A percentile compares a stretch with the other conserved stretches of the same genome.
phyloP scores from a whole-genome alignment of 2,888 invertebrate genomes.

The Gandaritis pyraliata region DNA sequence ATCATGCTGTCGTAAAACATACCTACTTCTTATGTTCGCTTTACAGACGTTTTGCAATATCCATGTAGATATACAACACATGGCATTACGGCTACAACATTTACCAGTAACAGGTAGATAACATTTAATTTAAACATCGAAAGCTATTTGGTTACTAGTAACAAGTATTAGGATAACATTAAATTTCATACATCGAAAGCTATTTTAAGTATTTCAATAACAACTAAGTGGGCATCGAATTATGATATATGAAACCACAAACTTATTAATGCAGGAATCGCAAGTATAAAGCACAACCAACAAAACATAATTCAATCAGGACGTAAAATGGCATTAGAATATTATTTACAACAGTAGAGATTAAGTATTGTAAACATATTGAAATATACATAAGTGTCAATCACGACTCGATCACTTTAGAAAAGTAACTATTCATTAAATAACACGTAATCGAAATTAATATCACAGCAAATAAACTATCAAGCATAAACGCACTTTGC shows the following conservation, averaged over 20 bases:
- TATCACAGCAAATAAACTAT: slow-evolving; percentile 79
- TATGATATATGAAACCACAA: neutral
- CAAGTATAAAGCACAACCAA: slow-evolving; percentile 8
- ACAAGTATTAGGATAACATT: neutral
- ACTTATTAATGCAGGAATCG: neutral
- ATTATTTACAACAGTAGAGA: slow-evolving; percentile 64
- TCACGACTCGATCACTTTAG: slow-evolving; percentile 26
- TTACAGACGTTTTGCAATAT: no score
- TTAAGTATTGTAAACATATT: slow-evolving; percentile 35
- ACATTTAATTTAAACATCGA: no score
- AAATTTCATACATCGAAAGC: slow-evolving; percentile 11
- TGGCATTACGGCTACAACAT: neutral
- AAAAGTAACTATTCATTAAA: slow-evolving; percentile 62
- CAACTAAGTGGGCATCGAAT: neutral
- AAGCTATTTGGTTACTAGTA: neutral
- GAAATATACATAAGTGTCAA: slow-evolving; percentile 35
- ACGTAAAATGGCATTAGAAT: slow-evolving; percentile 15
- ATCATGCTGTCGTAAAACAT: no score
- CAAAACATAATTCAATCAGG: slow-evolving; percentile 1
- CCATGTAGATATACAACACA: neutral
- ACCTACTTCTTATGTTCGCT: no score
- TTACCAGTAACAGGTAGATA: no score
- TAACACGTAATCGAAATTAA: slow-evolving; percentile 62
- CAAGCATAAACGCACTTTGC: slow-evolving; percentile 52
- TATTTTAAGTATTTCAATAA: slow-evolving; percentile 4